These are phyloP conservation scores for Exephanes ischioxanthus DNA, from an alignment of 2,888 invertebrate genomes.

Conservation along the genomic window DNA sequence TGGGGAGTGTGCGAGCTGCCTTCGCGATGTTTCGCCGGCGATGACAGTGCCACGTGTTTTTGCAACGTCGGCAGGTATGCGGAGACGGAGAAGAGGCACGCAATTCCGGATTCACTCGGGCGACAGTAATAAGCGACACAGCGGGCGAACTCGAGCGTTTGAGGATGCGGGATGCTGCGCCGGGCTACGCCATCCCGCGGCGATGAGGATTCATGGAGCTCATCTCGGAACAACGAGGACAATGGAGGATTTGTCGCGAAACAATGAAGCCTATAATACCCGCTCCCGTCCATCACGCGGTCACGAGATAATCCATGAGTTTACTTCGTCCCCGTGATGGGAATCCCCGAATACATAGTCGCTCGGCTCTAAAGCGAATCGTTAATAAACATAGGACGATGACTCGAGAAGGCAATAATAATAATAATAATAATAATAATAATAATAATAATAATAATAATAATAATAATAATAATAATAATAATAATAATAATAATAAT, in stretches of 20 bases:
- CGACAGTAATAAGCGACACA: neutral
- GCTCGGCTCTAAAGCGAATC: neutral
- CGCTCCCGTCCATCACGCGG: constrained; percentile 30
- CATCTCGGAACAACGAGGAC: constrained; percentile 51
- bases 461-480: too few species aligned
- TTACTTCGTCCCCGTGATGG: constrained; percentile 37
- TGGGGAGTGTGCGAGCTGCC: neutral
- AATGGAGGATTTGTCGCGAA: constrained; percentile 61
- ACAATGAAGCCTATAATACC: constrained; percentile 65
- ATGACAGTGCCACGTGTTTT: constrained; percentile 33
- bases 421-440: too few species aligned
- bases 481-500: neutral
- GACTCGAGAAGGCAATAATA: neutral
- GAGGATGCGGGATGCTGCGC: constrained; percentile 27
- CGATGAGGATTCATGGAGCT: constrained; percentile 38
- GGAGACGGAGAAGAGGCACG: constrained; percentile 7
- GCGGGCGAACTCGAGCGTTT: neutral
- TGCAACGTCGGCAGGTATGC: constrained; percentile 32
- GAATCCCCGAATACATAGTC: constrained; percentile 1
- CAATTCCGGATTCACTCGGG: constrained; percentile 1
- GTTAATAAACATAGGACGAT: neutral
- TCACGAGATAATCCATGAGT: constrained; percentile 50
- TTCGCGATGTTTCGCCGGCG: neutral
- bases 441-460: too few species aligned
- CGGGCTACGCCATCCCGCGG: neutral